These are phyloP conservation scores for Vidua macroura DNA, from an alignment of 2,113 vertebrate species.

Conservation along the genomic window DNA sequence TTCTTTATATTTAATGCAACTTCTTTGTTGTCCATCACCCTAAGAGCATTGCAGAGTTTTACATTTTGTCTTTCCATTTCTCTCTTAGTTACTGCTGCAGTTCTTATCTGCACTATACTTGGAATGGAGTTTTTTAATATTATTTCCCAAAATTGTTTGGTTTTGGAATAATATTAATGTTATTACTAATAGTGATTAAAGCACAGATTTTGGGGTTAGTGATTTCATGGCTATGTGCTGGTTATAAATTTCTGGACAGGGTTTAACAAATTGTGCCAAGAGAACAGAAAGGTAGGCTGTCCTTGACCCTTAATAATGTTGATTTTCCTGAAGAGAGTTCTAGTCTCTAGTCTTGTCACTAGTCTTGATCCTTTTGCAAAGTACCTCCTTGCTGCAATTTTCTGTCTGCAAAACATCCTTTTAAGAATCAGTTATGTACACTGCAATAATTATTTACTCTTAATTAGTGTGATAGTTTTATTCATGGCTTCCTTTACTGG, in stretches of 20 bases:
- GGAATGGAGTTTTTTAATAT: neutral
- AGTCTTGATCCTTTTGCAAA: neutral
- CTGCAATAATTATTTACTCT: neutral
- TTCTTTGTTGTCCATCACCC: neutral
- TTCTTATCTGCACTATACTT: neutral
- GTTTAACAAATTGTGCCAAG: neutral
- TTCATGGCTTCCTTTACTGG: neutral
- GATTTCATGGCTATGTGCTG: neutral
- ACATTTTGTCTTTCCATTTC: neutral
- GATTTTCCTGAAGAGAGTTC: neutral
- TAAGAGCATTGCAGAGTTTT: neutral
- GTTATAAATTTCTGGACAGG: neutral
- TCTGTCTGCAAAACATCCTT: neutral
- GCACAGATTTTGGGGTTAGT: neutral
- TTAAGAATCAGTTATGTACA: neutral
- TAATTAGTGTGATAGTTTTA: neutral
- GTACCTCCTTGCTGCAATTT: neutral
- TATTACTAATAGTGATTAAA: neutral
- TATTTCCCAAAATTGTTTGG: neutral
- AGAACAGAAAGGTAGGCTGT: neutral
- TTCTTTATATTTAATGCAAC: neutral
- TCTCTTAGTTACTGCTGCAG: neutral
- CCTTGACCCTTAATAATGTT: neutral
- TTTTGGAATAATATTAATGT: neutral
- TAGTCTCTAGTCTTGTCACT: neutral